Base-by-base conservation (phyloP, 64 coral and sea anemone genomes). In the Porites australiensis region DNA sequence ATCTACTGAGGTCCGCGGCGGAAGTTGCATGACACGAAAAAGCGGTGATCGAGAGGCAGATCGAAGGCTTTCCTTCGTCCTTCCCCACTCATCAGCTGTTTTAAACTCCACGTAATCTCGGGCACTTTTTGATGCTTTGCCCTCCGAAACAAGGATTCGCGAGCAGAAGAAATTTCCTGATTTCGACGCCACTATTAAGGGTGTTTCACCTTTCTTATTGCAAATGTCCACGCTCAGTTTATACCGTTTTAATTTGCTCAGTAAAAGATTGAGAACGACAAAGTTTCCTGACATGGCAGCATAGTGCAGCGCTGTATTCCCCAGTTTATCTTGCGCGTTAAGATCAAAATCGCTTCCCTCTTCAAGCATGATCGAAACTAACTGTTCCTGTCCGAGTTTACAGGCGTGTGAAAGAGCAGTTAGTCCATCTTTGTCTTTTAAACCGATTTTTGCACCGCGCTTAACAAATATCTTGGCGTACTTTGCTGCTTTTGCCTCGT, bases 251-350 rank as follows among this genome's bases (percentile, higher is more conserved):
- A 90, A 78, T 27, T 88, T 89, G 58, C 62, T 95, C 8, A 95
- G 71, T 44, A 95, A 49, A 55, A 95, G 69, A 63, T 95, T 95
- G 67, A 95, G 84, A 11, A 95, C 93, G 12, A 95, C 93, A 62
- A 95, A 95, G 20, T 95, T 95, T n/a, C 93, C 93, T 13, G 93
- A 95, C 47, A 69, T 57, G 43, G 93, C 87, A 5, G 87, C 93
- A 46, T 90, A 83, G 19, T 95, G 93, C 11, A 95, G 50, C 2
- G 93, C 93, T 78, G 93, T 95, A 47, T 95, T 95, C 61, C 93
- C 93, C 9, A 78, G 58, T 14, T 90, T 75, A 74, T 95, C 93
- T 75, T 86, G 55, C 15, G 87, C 77, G 50, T 95, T 95, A 7
- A 82, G 89, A 73, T 95, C 88, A 86, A 95, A 91, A 46, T 88